phyloP scores from a whole-genome alignment of 2,888 invertebrate genomes.

The Harpalus rubripes region DNA sequence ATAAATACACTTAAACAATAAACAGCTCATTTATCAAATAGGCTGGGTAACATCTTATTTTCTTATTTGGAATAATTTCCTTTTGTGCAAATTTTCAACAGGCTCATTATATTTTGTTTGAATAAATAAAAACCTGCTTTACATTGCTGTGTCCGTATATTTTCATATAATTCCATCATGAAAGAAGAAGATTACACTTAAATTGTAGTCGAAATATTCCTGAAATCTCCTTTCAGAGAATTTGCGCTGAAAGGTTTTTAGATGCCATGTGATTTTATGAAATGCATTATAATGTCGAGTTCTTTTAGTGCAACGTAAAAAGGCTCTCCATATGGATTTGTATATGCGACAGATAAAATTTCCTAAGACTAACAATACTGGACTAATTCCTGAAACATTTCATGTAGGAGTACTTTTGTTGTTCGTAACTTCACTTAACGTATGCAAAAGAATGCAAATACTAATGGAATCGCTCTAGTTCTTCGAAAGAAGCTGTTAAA shows the following conservation, averaged over 20 bases:
- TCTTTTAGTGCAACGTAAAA: slow-evolving; percentile 2
- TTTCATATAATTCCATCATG: not conserved
- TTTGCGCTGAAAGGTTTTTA: slow-evolving; percentile 7
- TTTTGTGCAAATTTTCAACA: slow-evolving; percentile 3
- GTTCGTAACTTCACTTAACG: too few relatives aligned
- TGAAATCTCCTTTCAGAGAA: not conserved
- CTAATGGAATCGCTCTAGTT: too few relatives aligned
- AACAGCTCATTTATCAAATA: not conserved
- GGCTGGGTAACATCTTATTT: not conserved
- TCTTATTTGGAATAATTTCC: slow-evolving; percentile 2
- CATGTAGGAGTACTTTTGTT: not conserved
- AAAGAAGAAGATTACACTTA: slow-evolving; percentile 12
- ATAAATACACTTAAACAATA: not conserved
- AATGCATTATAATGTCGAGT: not conserved
- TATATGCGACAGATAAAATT: not conserved
- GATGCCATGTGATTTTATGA: slow-evolving; percentile 5
- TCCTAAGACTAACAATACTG: not conserved
- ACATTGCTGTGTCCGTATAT: not conserved
- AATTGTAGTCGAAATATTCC: not conserved
- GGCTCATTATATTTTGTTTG: slow-evolving; percentile 14
- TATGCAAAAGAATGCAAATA: too few relatives aligned
- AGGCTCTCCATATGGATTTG: not conserved
- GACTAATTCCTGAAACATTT: slow-evolving; percentile 15
- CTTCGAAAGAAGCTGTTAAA: not conserved
- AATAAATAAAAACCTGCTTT: slow-evolving; percentile 12